These are phyloP conservation scores for Xanthia icteritia DNA, from an alignment of 2,888 invertebrate species.

Conservation along the genomic window DNA sequence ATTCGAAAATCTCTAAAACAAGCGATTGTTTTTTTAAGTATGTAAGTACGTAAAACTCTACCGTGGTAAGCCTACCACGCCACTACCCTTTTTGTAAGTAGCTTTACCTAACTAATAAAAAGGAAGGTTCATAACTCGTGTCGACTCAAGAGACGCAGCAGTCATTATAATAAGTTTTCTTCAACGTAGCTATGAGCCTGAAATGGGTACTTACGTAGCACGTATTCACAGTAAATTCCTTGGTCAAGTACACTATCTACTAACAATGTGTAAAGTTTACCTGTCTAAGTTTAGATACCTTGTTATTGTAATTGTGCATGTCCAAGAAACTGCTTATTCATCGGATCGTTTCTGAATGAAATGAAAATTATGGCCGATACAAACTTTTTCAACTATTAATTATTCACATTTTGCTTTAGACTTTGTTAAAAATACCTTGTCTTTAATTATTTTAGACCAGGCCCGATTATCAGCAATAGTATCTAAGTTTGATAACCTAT, in stretches of 20 bases:
- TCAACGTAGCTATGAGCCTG: background rate
- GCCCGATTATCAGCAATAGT: background rate
- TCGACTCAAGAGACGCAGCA: background rate
- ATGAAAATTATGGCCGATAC: background rate
- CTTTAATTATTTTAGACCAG: background rate
- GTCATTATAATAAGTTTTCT: conserved; percentile 30
- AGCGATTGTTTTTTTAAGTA: background rate
- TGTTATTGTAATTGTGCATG: conserved; percentile 36
- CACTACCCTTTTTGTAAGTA: background rate
- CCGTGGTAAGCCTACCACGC: background rate
- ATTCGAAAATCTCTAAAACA: background rate
- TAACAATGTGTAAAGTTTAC: conserved; percentile 45
- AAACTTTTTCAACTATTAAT: background rate
- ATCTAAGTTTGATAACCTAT: too few species aligned
- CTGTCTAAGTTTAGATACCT: conserved; percentile 39
- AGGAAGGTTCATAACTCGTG: background rate
- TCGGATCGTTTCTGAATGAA: conserved; percentile 11
- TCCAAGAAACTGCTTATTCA: conserved; percentile 4
- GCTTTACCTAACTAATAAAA: background rate
- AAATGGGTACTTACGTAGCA: conserved; percentile 15
- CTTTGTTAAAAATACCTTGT: background rate
- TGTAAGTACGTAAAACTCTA: background rate
- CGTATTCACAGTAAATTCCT: conserved; percentile 44
- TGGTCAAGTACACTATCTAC: conserved; percentile 34
- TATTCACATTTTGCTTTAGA: too few species aligned